Conservation (phyloP, 2,888 invertebrate genomes). For the Parnassius apollo region DNA sequence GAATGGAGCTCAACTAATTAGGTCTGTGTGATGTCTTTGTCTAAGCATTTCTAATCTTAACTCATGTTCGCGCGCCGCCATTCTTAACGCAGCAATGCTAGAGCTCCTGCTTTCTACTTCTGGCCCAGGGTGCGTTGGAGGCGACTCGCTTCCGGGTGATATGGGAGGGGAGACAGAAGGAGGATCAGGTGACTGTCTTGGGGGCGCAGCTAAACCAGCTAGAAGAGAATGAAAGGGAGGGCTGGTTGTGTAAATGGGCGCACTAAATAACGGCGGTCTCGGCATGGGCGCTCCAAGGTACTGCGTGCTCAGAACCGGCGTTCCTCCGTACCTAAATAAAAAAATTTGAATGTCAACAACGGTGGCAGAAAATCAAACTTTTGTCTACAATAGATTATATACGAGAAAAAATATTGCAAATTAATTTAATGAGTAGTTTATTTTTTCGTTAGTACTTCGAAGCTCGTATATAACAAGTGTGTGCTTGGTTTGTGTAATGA, state of each 20-base stretch:
- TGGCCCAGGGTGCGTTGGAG: conserved; percentile 76
- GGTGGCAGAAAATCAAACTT: too few species aligned
- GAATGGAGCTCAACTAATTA: conserved; percentile 85
- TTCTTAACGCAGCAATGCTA: conserved; percentile 91
- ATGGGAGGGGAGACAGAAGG: conserved; percentile 79
- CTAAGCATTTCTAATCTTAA: conserved; percentile 90
- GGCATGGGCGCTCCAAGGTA: conserved; percentile 77
- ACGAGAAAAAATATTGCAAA: too few species aligned
- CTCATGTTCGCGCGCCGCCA: conserved; percentile 95
- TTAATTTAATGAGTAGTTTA: too few species aligned
- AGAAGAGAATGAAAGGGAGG: conserved; percentile 71
- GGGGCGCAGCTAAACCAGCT: conserved; percentile 72
- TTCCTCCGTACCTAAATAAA: conserved; percentile 57
- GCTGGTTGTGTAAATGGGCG: conserved; percentile 84
- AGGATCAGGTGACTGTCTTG: conserved; percentile 67
- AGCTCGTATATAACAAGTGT: too few species aligned
- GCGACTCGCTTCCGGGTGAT: conserved; percentile 77
- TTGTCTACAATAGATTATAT: too few species aligned
- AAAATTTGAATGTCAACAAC: not conserved
- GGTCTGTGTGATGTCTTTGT: conserved; percentile 87
- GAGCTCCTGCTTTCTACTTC: conserved; percentile 92
- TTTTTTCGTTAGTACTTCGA: too few species aligned
- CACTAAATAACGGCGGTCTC: conserved; percentile 79
- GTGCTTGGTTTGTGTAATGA: too few species aligned
- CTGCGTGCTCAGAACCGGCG: conserved; percentile 65